phyloP scores from a whole-genome alignment of 2,113 vertebrate species.

The Acrocephalus arundinaceus region DNA sequence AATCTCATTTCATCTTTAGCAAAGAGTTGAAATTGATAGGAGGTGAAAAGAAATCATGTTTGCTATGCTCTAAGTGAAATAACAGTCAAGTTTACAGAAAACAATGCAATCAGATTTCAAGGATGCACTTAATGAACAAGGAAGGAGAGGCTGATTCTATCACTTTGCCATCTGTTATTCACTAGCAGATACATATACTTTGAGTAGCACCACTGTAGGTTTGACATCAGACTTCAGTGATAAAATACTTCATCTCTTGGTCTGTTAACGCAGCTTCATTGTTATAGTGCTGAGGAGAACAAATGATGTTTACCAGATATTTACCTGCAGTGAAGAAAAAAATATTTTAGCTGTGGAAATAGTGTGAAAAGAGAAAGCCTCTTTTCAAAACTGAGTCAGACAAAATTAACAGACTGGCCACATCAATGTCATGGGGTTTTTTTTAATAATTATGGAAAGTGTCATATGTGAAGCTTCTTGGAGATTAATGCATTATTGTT shows the following conservation, averaged over 20 bases:
- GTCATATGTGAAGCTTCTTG: not conserved
- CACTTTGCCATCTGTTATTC: not conserved
- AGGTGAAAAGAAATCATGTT: not conserved
- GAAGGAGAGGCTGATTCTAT: not conserved
- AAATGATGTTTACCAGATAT: not conserved
- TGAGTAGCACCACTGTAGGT: not conserved
- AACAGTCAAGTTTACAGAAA: not conserved
- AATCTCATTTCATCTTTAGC: not conserved
- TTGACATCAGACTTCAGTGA: not conserved
- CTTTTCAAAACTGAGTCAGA: not conserved
- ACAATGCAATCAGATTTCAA: not conserved
- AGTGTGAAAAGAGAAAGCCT: not conserved
- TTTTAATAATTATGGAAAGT: not conserved
- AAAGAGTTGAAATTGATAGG: not conserved
- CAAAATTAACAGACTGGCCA: not conserved
- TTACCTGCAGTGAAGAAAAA: not conserved
- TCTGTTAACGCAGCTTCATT: not conserved
- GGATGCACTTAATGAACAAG: not conserved
- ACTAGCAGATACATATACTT: not conserved
- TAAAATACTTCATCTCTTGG: not conserved
- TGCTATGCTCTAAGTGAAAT: not conserved
- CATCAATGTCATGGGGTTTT: fast-evolving
- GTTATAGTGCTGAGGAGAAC: not conserved
- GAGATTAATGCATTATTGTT: not conserved
- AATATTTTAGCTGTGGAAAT: not conserved